phyloP scores from a whole-genome alignment of 2,113 vertebrate species.

The Jacana jacana region DNA sequence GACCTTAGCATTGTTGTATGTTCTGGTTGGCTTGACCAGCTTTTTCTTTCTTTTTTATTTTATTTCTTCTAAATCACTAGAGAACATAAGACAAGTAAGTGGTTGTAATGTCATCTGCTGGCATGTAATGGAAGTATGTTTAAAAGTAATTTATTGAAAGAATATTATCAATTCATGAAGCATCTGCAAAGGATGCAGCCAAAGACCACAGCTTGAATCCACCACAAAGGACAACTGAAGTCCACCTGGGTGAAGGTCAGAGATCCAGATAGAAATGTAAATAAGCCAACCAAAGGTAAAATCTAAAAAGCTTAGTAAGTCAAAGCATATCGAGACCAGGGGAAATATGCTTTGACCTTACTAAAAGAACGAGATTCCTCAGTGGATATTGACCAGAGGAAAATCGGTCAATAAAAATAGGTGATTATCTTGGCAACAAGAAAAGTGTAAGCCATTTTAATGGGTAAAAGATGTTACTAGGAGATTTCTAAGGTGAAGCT shows the following conservation, averaged over 20 bases:
- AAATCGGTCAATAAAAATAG: not conserved
- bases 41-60: not conserved
- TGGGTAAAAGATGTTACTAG: not conserved
- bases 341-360: not conserved
- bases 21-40: not conserved
- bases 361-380: not conserved
- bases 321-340: not conserved
- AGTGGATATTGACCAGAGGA: not conserved
- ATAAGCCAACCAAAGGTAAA: not conserved
- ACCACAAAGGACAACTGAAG: not conserved
- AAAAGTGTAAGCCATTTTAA: not conserved
- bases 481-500: not conserved
- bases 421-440: not conserved
- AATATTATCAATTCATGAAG: not conserved
- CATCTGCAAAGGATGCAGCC: not conserved
- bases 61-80: not conserved
- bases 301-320: not conserved
- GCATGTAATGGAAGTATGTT: not conserved
- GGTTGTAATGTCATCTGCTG: not conserved
- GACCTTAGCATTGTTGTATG: not conserved
- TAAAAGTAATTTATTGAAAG: not conserved
- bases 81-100: not conserved
- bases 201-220: not conserved
- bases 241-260: not conserved
- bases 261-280: not conserved